A percentile compares a stretch with the other conserved stretches of the same genome.
Conservation (phyloP, 2,113 vertebrate species). For the Bos javanicus region DNA sequence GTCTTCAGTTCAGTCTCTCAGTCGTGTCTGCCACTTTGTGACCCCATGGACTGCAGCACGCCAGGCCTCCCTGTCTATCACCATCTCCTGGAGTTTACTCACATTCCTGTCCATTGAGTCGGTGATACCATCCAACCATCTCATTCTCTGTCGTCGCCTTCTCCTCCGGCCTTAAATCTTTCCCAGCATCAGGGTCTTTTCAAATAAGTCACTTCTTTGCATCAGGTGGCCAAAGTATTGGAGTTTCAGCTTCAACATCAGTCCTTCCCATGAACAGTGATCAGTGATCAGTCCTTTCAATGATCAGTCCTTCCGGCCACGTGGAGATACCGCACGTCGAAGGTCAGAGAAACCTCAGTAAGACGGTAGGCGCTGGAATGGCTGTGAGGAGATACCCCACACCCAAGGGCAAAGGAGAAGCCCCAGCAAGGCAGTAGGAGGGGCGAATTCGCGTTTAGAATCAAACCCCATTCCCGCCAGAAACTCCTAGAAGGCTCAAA, state of each 20-base stretch:
- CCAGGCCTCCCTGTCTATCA: neutral
- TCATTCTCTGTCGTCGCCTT: neutral
- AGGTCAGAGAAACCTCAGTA: neutral
- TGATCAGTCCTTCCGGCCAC: neutral
- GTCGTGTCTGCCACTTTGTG: neutral
- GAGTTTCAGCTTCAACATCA: neutral
- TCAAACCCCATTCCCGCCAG: neutral
- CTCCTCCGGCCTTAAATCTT: neutral
- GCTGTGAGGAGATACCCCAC: neutral
- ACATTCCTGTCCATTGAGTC: neutral
- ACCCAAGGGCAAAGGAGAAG: neutral
- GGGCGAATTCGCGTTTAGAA: rapidly evolving
- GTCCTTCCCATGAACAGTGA: neutral
- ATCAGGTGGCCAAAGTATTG: neutral
- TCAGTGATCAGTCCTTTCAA: neutral
- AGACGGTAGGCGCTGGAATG: neutral
- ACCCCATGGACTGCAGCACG: neutral
- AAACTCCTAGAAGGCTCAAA: neutral
- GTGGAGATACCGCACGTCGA: neutral
- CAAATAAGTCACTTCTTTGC: neutral
- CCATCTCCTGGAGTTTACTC: neutral
- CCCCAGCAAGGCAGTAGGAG: neutral
- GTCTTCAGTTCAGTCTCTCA: neutral
- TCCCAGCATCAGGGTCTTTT: neutral
- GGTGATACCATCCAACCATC: neutral